Conservation (phyloP, 2,888 invertebrate species). For the Eupeodes luniger region DNA sequence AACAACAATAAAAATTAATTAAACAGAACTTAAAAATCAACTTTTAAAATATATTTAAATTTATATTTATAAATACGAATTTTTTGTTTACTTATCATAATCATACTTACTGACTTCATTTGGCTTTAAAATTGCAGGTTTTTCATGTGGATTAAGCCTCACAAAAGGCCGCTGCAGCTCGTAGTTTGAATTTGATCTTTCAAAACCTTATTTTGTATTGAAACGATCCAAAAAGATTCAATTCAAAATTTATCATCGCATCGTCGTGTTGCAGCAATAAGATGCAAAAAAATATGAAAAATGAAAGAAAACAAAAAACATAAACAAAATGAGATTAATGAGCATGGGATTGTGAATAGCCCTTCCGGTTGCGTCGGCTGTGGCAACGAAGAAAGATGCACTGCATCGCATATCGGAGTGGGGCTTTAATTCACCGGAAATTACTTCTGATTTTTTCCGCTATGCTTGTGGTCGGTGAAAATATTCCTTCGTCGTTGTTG, state of each 20-base stretch:
- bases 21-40: no score
- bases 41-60: no score
- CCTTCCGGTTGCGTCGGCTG: conserved; percentile 1
- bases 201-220: conserved; percentile 79
- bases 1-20: not conserved
- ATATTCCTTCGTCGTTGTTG: conserved; percentile 72
- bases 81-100: not conserved
- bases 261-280: not conserved
- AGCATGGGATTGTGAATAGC: conserved; percentile 45
- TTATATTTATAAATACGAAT: no score
- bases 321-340: conserved; percentile 61
- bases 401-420: not conserved
- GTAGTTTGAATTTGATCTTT: conserved; percentile 82
- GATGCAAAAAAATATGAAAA: conserved; percentile 28
- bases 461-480: conserved; percentile 80
- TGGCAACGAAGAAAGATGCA: not conserved
- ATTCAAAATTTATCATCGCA: not conserved
- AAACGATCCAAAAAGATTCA: not conserved
- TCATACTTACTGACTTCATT: conserved; percentile 86
- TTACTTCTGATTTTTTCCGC: conserved; percentile 83
- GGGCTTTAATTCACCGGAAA: conserved; percentile 56
- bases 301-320: conserved; percentile 20
- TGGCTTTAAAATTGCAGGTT: conserved; percentile 86
- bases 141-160: conserved; percentile 81
- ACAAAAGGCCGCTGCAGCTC: conserved; percentile 81